A percentile compares a stretch with the other conserved stretches of the same genome.
Evolutionary conservation across 2,888 invertebrate genomes (phyloP).

Genomic region (Amiota mariae): DNA sequence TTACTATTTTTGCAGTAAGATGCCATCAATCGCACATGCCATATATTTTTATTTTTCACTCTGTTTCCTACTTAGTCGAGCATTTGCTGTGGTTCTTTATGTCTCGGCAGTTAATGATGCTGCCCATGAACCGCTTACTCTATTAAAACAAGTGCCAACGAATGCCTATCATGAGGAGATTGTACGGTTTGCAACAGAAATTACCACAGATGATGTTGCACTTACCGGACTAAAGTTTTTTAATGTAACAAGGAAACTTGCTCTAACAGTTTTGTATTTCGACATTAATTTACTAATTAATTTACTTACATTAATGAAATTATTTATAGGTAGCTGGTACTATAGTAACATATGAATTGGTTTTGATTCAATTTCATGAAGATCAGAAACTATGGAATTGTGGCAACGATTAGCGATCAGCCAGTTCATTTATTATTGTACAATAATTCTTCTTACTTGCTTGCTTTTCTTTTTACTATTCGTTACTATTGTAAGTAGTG

Average conservation of each 20-base stretch:
- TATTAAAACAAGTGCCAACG: slow-evolving; percentile 73
- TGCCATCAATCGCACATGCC: slow-evolving; percentile 71
- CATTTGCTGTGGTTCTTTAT: slow-evolving; percentile 75
- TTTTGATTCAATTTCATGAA: slow-evolving; percentile 76
- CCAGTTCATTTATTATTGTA: not conserved
- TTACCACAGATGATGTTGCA: slow-evolving; percentile 65
- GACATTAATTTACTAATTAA: not conserved
- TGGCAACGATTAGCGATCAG: slow-evolving; percentile 40
- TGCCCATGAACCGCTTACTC: slow-evolving; percentile 70
- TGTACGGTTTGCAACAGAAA: slow-evolving; percentile 63
- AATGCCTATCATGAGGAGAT: slow-evolving; percentile 74
- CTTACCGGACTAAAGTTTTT: slow-evolving; percentile 70
- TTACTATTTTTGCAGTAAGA: slow-evolving; percentile 55
- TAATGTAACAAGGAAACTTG: slow-evolving; percentile 68
- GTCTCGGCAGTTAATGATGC: slow-evolving; percentile 76
- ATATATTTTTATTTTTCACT: slow-evolving; percentile 77
- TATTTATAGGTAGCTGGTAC: slow-evolving; percentile 76
- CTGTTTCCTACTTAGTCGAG: slow-evolving; percentile 75
- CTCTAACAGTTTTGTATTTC: slow-evolving; percentile 60
- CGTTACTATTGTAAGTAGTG: not conserved
- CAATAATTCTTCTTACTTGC: not conserved
- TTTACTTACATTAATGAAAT: not conserved
- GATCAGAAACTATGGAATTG: slow-evolving; percentile 67
- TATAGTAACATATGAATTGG: slow-evolving; percentile 77
- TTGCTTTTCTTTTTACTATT: not conserved